These are phyloP conservation scores for Rhynchonycteris naso DNA, from an alignment of 2,797 vertebrate genomes.

Conservation along the genomic window DNA sequence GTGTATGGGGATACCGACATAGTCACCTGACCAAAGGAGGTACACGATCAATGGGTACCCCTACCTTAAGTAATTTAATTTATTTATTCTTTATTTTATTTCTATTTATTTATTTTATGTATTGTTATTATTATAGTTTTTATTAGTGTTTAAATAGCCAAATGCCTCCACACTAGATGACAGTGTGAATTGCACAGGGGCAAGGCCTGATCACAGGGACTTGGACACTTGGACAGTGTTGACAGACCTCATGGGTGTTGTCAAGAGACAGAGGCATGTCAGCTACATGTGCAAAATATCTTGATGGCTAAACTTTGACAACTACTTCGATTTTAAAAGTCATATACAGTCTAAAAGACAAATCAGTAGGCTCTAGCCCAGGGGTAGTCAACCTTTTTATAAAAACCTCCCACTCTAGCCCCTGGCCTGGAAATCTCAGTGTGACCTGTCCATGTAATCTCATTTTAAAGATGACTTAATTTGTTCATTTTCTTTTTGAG, in stretches of 20 bases:
- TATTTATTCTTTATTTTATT: background rate
- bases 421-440: background rate
- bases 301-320: background rate
- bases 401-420: too few relatives aligned
- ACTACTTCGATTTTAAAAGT: background rate
- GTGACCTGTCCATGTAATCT: background rate
- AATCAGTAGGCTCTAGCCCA: background rate
- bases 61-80: too few relatives aligned
- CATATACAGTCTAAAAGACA: background rate
- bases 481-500: background rate
- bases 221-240: background rate
- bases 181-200: too few relatives aligned
- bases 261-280: background rate
- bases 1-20: rapidly evolving
- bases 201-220: background rate
- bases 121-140: background rate
- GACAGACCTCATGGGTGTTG: background rate
- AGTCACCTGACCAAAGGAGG: background rate
- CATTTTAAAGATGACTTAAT: background rate
- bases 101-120: background rate
- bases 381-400: too few relatives aligned
- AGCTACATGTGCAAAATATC: background rate
- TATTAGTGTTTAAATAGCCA: background rate
- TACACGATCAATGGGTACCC: background rate
- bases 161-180: background rate